Base-by-base conservation (phyloP, 2,797 vertebrate genomes). In the Mormyrops boulengeri region DNA sequence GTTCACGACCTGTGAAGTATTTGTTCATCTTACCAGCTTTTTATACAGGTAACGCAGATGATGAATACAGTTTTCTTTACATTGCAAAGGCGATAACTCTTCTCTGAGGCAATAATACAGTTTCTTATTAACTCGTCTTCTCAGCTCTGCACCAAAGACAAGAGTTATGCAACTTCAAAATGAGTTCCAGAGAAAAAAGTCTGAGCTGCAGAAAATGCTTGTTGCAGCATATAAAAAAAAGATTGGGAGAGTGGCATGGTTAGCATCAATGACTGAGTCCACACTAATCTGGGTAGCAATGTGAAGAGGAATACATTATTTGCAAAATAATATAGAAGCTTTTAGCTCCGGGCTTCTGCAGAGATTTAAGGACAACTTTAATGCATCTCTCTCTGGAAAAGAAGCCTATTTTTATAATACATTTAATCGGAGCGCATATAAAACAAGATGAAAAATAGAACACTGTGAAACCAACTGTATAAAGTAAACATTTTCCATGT, bases 241-340 rank as follows among this genome's bases (percentile, higher is more conserved):
- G 38, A 60, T 34, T 60, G 17, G 44, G 87, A 38, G 55, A 22
- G 22, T 69, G 87, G 50, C 66, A 90, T 87, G 47, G 55, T 88
- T 90, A 73, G 50, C 19, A 44, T 52, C 85, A 89, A 41, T 87
- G 41, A 91, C 41, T 88, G 89, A 73, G 26, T 82, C 85, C 38
- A 12, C 26, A 26, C 47, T 77, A 80, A 73, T 89, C 69, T 69
- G 50, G 12, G 86, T 55, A 41, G 53, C 53, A 88, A 82, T 53
- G 60, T 86, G 87, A 6, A 57, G 34, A 77, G 50, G 69, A 90
- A 88, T 85, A 53, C 77, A 91, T 90, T 90, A 22, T 55, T 77
- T 85, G 77, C 9, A 38, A 55, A 90, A 22, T 26, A 66, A 85
- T 80, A 26, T 84, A 17, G 50, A 30, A 34, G 85, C 50, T 38